Conservation (phyloP, 2,888 invertebrate species). For the Epinotia ramella region DNA sequence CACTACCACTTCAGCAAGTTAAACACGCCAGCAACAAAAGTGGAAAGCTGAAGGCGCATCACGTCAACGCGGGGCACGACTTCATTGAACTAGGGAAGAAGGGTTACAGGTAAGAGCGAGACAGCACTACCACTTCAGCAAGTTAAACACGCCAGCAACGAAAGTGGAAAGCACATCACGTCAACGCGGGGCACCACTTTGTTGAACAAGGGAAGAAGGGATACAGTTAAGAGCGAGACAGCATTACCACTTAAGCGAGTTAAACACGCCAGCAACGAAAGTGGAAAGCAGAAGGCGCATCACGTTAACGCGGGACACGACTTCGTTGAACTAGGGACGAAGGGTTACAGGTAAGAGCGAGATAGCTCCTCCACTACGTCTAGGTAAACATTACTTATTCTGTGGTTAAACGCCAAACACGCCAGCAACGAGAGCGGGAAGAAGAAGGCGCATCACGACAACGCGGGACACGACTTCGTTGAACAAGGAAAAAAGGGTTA, state of each 20-base stretch:
- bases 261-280: background rate
- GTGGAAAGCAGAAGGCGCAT: too few species aligned
- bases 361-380: too few species aligned
- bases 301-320: too few species aligned
- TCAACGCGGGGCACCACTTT: conserved; percentile 86
- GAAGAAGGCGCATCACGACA: conserved; percentile 68
- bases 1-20: conserved; percentile 51
- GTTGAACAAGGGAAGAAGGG: conserved; percentile 82
- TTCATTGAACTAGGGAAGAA: conserved; percentile 60
- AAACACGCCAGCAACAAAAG: background rate
- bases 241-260: conserved; percentile 51
- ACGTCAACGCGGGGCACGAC: background rate
- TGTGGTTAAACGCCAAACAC: too few species aligned
- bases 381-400: too few species aligned
- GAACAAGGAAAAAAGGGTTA: conserved; percentile 80
- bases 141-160: conserved; percentile 87
- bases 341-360: too few species aligned
- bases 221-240: background rate
- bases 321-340: too few species aligned
- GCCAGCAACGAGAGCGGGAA: too few species aligned
- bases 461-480: conserved; percentile 86
- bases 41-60: too few species aligned
- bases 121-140: conserved; percentile 87
- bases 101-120: conserved; percentile 60
- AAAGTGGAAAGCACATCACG: conserved; percentile 86